Base-by-base conservation (phyloP, 2,797 vertebrate genomes). In the Triplophysa yarkandensis region DNA sequence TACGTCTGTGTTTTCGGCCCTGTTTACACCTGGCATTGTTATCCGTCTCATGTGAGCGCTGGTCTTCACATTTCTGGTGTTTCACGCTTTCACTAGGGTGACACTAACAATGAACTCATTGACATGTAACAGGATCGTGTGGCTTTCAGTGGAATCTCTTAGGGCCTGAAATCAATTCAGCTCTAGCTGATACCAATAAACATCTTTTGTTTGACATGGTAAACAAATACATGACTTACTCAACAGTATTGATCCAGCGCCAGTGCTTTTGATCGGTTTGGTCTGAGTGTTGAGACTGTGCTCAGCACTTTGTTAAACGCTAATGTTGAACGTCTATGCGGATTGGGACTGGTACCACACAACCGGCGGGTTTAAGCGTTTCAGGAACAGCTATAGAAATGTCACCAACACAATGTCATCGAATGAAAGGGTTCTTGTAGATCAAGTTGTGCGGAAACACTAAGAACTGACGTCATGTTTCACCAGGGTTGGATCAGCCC, bases 391-490 rank as follows among this genome's bases (percentile, higher is more conserved):
- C 27, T 30, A 6, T 36, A 32, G 30, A 30, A 27, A 7, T 17
- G 21, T n/a, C n/a, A n/a, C n/a, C n/a, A n/a, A n/a, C n/a, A n/a
- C n/a, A n/a, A 68, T 39, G n/a, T 65, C 27, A 50, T 60, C n/a
- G 43, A 19, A 41, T 19, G 77, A 44, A 70, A 54, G 41, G 25
- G 27, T 48, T 17, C 19, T 41, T 30, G 28, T 48, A 17, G n/a
- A 23, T 65, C 48, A 30, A 43, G 52, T 78, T 64, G 71, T 76
- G 66, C 77, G 36, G 43, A 76, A 81, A 76, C 80, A 71, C 62
- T 36, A 60, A 72, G 73, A 72, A 77, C 83, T 89, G 85, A 89
- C 77, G 82, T 89, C 86, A 90, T 78, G 66, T 69, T 52, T 55
- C 32, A 83, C 90, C 80, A 81, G 80, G 74, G 77, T 55, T 48